phyloP scores from a whole-genome alignment of 2,888 invertebrate genomes.

The Lochmaea crataegi region DNA sequence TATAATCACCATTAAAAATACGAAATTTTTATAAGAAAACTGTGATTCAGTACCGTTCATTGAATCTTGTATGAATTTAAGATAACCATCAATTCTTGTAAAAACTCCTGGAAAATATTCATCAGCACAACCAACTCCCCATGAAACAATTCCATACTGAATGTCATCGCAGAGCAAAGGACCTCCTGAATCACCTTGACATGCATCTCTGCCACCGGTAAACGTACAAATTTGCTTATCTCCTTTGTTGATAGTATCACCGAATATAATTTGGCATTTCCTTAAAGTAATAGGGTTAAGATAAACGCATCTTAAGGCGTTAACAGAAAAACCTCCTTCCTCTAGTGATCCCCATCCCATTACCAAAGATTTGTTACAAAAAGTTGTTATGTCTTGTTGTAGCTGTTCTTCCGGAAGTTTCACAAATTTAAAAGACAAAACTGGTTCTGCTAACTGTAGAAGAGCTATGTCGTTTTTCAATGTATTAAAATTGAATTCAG shows the following conservation, averaged over 20 bases:
- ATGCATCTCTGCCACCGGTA: conserved; percentile 13
- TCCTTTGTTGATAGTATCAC: no score
- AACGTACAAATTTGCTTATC: conserved; percentile 5
- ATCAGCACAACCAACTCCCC: conserved; percentile 81
- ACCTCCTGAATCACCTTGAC: conserved; percentile 38
- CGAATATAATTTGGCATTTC: not conserved
- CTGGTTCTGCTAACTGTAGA: not conserved
- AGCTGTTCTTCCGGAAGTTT: not conserved
- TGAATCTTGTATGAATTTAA: conserved; percentile 68
- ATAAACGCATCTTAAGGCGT: conserved; percentile 5
- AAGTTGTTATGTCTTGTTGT: not conserved
- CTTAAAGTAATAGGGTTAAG: not conserved
- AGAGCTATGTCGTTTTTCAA: conserved; percentile 5
- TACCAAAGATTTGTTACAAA: not conserved
- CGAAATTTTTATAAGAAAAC: not conserved
- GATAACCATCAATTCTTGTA: conserved; percentile 70
- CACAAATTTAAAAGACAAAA: not conserved
- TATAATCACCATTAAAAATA: not conserved
- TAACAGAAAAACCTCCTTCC: no score
- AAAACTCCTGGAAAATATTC: conserved; percentile 73
- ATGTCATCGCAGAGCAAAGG: conserved; percentile 27
- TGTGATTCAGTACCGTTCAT: not conserved
- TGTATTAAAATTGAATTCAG: not conserved
- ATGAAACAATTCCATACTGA: conserved; percentile 77
- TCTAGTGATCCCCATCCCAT: conserved; percentile 14